Conservation (phyloP, 2,797 vertebrate species). For the Uromys caudimaculatus region DNA sequence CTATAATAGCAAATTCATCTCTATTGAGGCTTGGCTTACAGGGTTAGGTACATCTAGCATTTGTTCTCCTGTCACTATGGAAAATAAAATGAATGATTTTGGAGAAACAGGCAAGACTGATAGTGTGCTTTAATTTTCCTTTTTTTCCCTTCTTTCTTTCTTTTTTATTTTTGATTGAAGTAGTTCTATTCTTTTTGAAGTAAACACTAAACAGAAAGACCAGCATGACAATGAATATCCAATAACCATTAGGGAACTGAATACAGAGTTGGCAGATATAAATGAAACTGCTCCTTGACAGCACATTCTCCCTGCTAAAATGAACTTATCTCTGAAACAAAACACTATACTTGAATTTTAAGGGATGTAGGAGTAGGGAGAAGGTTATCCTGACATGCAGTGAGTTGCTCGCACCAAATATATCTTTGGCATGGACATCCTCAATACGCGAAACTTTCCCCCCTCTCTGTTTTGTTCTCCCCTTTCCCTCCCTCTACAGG, state of each 20-base stretch:
- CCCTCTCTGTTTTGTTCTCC: neutral
- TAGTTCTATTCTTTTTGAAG: slow-evolving; percentile 64
- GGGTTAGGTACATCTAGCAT: neutral
- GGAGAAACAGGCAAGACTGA: slow-evolving; percentile 26
- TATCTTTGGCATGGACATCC: slow-evolving; percentile 55
- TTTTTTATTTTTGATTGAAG: neutral
- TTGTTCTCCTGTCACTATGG: slow-evolving; percentile 5
- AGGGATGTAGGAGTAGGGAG: slow-evolving; percentile 58
- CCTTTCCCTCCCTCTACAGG: neutral
- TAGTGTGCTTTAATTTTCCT: slow-evolving; percentile 56
- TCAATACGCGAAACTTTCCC: slow-evolving; percentile 42
- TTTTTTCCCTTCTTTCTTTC: neutral
- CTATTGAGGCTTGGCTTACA: neutral
- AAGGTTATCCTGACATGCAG: slow-evolving; percentile 70
- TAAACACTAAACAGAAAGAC: slow-evolving; percentile 52
- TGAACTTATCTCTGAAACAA: slow-evolving; percentile 69
- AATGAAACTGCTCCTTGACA: slow-evolving; percentile 70
- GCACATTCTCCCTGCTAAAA: slow-evolving; percentile 11
- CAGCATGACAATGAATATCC: slow-evolving; percentile 63
- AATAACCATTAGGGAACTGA: slow-evolving; percentile 66
- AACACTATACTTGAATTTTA: slow-evolving; percentile 71
- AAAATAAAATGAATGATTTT: slow-evolving; percentile 15
- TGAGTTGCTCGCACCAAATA: slow-evolving; percentile 65
- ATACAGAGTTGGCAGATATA: slow-evolving; percentile 69
- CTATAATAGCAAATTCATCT: slow-evolving; percentile 42